phyloP scores from a whole-genome alignment of 2,113 vertebrate species.

The Paramormyrops kingsleyae region DNA sequence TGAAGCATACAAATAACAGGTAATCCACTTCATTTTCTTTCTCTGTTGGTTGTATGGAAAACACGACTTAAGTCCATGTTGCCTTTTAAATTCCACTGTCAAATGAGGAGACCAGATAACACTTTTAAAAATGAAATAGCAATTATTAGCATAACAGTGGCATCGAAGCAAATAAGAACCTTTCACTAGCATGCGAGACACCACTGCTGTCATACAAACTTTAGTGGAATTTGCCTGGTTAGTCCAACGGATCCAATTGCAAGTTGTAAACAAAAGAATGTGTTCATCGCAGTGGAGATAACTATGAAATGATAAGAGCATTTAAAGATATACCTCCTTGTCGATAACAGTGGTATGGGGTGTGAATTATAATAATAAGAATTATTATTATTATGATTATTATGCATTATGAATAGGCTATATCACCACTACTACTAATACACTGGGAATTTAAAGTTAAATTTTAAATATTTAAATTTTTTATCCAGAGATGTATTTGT shows the following conservation, averaged over 20 bases:
- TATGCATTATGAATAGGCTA: no score
- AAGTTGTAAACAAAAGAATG: background rate
- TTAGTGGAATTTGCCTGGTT: background rate
- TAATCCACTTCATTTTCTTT: conserved; percentile 43
- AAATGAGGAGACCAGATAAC: conserved; percentile 39
- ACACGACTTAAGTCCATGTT: conserved; percentile 43
- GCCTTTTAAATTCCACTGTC: conserved; percentile 47
- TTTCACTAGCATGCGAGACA: background rate
- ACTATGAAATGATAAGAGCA: no score
- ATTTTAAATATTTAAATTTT: conserved; percentile 27
- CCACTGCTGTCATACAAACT: background rate
- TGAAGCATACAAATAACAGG: conserved; percentile 72
- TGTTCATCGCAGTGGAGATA: background rate
- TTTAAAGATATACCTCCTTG: conserved; percentile 45
- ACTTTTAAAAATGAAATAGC: conserved; percentile 34
- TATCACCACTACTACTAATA: conserved; percentile 13
- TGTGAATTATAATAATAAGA: background rate
- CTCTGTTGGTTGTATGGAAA: conserved; percentile 51
- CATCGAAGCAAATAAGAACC: background rate
- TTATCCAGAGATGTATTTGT: conserved; percentile 18
- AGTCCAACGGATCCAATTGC: background rate
- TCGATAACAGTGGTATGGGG: background rate
- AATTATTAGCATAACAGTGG: conserved; percentile 19
- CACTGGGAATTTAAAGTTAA: conserved; percentile 29
- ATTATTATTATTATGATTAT: background rate